Evolutionary conservation across 2,113 vertebrate genomes (phyloP), one percentile per base, ranked within the genome.

Genomic region (Chinchilla lanigera): DNA sequence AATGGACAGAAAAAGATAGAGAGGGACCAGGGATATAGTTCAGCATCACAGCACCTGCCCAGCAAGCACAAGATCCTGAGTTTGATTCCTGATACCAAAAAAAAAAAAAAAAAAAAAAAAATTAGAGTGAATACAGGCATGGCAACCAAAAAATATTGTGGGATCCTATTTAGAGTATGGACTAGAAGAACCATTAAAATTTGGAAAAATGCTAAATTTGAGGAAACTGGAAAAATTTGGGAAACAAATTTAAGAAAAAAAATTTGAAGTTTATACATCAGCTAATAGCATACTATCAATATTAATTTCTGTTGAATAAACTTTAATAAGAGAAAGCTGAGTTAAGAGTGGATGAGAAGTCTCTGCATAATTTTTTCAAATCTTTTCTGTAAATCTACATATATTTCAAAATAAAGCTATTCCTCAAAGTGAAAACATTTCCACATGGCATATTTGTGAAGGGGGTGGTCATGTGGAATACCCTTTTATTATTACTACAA

Each of bases 251-350:
- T 73, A 73, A 41, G 60, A 50, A 91, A 75, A 44, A 52, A 89
- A 92, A 86, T 93, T 28, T 28, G 3, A 89, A 44, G 24, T 58
- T 71, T 90, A n/a, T 35, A 86, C 16, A 50, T 89, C 41, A 63
- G 47, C 56, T 83, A 93, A 44, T 9, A 69, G 20, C 61, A 69
- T 30, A 38, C 13, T 13, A 2, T 82, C 52, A 63, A 7, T 35
- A 26, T 89, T 80, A 54, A 95, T 54, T 73, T 80, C n/a, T 93
- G n/a, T 56, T 86, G 28, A 91, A 22, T 86, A 92, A 78, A 60
- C 30, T 11, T 90, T 63, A 93, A 90, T 9, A 35, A 85, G 61
- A 88, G 52, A 90, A 84, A 54, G 17, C 10, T 69, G 41, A 5
- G 33, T 60, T 88, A 81, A 47, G 9, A 30, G 22, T 47, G 44